These are phyloP conservation scores for Diadumene lineata DNA, from an alignment of 92 coral and sea anemone genomes.

Conservation along the genomic window DNA sequence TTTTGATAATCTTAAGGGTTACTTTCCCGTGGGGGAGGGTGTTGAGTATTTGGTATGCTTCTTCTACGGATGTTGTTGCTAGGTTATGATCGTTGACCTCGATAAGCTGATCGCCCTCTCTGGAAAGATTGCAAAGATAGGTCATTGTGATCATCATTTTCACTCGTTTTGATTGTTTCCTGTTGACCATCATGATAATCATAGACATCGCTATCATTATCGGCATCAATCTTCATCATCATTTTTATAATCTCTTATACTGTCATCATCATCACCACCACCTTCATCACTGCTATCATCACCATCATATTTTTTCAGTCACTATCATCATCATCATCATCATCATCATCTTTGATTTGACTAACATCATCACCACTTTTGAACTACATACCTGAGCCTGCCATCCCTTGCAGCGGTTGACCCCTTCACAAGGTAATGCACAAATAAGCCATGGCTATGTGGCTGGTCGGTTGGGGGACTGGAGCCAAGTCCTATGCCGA, in stretches of 20 bases:
- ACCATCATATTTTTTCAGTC: not conserved
- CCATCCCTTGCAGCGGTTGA: conserved; percentile 87
- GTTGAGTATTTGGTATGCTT: conserved; percentile 76
- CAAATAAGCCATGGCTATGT: conserved; percentile 65
- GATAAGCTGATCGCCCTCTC: conserved; percentile 86
- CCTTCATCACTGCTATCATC: not conserved
- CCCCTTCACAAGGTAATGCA: conserved; percentile 79
- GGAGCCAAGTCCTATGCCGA: conserved; percentile 86
- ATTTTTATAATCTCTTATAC: not conserved
- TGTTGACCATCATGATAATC: not conserved
- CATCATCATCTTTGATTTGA: not conserved
- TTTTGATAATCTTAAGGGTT: conserved; percentile 49
- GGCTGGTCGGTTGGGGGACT: conserved; percentile 42
- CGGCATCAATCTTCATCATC: not conserved
- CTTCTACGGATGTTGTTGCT: conserved; percentile 66
- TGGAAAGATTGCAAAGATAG: conserved; percentile 26
- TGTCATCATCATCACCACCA: not conserved
- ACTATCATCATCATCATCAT: not conserved
- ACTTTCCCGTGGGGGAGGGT: conserved; percentile 84
- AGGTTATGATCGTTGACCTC: conserved; percentile 76
- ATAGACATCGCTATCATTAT: not conserved
- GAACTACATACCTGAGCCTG: conserved; percentile 63
- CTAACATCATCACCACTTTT: not conserved
- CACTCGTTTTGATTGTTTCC: too few species aligned
- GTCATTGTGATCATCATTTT: not conserved